phyloP scores from a whole-genome alignment of 2,888 invertebrate genomes.

The Cerastoderma edule region DNA sequence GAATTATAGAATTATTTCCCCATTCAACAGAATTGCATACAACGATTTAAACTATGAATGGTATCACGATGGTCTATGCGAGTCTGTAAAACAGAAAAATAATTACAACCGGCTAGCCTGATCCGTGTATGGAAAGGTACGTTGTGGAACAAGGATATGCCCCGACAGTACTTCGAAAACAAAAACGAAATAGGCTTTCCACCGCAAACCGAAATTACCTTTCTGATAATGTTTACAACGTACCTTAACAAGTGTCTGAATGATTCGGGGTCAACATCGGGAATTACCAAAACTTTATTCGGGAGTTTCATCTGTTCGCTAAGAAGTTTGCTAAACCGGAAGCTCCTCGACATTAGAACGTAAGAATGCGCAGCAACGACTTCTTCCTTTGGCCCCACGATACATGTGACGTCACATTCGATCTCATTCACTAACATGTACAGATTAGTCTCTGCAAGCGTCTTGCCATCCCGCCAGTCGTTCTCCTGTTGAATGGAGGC shows the following conservation, averaged over 20 bases:
- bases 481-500: constrained; percentile 8
- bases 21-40: no score
- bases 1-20: no score
- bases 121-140: no score
- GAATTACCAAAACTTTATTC: constrained; percentile 32
- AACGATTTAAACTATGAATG: no score
- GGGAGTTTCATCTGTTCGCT: neutral
- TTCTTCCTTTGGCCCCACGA: constrained; percentile 42
- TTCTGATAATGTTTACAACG: no score
- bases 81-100: no score
- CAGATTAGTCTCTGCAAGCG: constrained; percentile 44
- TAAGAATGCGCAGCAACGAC: constrained; percentile 40
- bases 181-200: no score
- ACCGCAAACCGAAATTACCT: no score
- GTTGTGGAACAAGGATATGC: no score
- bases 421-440: constrained; percentile 52
- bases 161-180: no score
- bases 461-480: constrained; percentile 50
- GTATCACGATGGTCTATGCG: no score
- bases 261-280: constrained; percentile 29
- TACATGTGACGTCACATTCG: constrained; percentile 54
- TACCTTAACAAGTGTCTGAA: constrained; percentile 42
- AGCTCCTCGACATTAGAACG: constrained; percentile 44
- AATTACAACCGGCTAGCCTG: no score
- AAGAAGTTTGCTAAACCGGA: constrained; percentile 35